phyloP scores from a whole-genome alignment of 2,888 invertebrate species.

The Tineola bisselliella region DNA sequence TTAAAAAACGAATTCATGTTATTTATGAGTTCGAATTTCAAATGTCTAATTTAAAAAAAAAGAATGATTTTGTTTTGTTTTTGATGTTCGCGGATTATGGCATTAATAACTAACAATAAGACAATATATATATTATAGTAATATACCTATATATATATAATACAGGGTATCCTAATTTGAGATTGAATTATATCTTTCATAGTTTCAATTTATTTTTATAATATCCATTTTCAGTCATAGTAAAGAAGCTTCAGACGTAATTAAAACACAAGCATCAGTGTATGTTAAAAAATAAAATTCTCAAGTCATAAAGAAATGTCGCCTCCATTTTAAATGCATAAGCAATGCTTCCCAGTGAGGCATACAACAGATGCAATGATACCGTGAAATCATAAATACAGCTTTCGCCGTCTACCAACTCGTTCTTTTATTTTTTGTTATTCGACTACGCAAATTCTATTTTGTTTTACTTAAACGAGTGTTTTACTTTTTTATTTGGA shows the following conservation, averaged over 20 bases:
- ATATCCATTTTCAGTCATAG: too few relatives aligned
- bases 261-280: too few relatives aligned
- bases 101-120: background rate
- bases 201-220: too few relatives aligned
- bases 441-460: background rate
- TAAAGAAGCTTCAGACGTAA: too few relatives aligned
- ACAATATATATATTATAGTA: background rate
- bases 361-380: slow-evolving; percentile 38
- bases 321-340: background rate
- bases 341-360: background rate
- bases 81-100: background rate
- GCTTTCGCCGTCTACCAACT: slow-evolving; percentile 26
- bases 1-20: background rate
- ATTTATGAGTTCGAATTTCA: too few relatives aligned
- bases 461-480: background rate
- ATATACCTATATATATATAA: too few relatives aligned
- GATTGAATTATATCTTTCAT: too few relatives aligned
- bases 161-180: too few relatives aligned
- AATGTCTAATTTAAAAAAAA: too few relatives aligned
- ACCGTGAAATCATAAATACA: slow-evolving; percentile 56
- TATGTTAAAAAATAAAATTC: background rate
- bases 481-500: background rate
- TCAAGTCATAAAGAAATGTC: background rate
- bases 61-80: background rate
- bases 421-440: slow-evolving; percentile 12